Percentiles rank a stretch among this genome's conserved stretches.
Evolutionary conservation across 2,113 vertebrate genomes (phyloP).

Genomic region (Clarias macrocephalus): DNA sequence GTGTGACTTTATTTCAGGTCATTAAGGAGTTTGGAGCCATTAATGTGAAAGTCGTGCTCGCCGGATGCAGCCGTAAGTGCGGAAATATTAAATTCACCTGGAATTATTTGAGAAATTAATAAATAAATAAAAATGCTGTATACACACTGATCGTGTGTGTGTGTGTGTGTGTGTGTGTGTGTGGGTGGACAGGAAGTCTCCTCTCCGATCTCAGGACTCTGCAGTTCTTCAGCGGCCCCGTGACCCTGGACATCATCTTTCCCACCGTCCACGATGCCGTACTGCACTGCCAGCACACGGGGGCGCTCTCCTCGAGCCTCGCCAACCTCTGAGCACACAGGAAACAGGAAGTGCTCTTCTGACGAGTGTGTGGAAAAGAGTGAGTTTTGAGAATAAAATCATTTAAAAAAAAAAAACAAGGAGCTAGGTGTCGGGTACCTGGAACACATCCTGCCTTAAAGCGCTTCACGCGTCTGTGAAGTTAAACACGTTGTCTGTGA

Average conservation of each 20-base stretch:
- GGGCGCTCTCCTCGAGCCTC: background rate
- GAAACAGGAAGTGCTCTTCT: background rate
- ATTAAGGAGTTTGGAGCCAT: constrained; percentile 85
- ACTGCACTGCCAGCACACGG: constrained; percentile 72
- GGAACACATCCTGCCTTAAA: constrained; percentile 1
- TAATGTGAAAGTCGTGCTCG: constrained; percentile 80
- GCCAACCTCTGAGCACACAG: background rate
- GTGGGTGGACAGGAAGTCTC: constrained; percentile 75
- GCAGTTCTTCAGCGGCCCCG: constrained; percentile 78
- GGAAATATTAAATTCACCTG: no score
- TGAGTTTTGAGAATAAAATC: background rate
- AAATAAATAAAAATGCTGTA: background rate
- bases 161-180: constrained; percentile 1
- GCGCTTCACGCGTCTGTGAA: background rate
- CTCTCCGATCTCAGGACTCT: constrained; percentile 78
- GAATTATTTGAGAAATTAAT: no score
- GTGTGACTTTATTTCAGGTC: constrained; percentile 74
- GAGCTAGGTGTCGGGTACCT: background rate
- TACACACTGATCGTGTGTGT: background rate
- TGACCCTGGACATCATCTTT: constrained; percentile 78
- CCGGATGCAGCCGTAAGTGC: constrained; percentile 83
- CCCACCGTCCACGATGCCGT: constrained; percentile 88
- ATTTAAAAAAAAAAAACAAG: background rate
- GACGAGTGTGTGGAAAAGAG: background rate
- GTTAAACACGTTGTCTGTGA: background rate